A percentile compares a stretch with the other conserved stretches of the same genome.
Evolutionary conservation across 2,113 vertebrate genomes (phyloP).

Genomic region (Thinocorus orbignyianus): DNA sequence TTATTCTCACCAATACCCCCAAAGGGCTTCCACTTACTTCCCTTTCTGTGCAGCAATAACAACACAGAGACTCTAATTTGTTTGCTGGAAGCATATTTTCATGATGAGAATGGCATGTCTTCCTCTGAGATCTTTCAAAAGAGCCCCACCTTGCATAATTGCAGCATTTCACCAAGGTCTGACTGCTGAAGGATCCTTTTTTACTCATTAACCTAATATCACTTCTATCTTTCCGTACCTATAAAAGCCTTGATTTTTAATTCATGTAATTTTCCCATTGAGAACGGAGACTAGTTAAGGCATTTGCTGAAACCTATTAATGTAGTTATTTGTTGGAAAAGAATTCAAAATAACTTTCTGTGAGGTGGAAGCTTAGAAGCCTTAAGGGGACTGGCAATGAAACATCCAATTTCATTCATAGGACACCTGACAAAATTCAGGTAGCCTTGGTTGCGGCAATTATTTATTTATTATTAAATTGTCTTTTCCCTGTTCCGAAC

Average conservation of each 20-base stretch:
- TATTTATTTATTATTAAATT: background rate
- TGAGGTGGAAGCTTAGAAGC: background rate
- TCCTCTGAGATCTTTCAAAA: slow-evolving; percentile 12
- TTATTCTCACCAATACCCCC: background rate
- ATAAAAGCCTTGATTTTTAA: slow-evolving; percentile 25
- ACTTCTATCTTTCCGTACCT: background rate
- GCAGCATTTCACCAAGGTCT: background rate
- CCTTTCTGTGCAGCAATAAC: background rate
- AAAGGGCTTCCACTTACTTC: background rate
- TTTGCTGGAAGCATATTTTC: slow-evolving; percentile 21
- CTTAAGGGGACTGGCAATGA: background rate
- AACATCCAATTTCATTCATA: background rate
- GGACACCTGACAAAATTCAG: background rate
- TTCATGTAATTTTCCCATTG: slow-evolving; percentile 10
- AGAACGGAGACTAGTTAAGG: background rate
- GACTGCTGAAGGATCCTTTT: background rate
- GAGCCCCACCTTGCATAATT: background rate
- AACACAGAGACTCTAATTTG: background rate
- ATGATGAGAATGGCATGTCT: background rate
- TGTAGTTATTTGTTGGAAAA: slow-evolving; percentile 6
- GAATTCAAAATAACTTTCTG: background rate
- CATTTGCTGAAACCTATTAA: slow-evolving; percentile 5
- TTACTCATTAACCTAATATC: background rate
- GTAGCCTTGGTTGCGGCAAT: background rate
- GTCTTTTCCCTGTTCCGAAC: background rate